phyloP scores from a whole-genome alignment of 2,888 invertebrate genomes.

The Adelphocoris suturalis region DNA sequence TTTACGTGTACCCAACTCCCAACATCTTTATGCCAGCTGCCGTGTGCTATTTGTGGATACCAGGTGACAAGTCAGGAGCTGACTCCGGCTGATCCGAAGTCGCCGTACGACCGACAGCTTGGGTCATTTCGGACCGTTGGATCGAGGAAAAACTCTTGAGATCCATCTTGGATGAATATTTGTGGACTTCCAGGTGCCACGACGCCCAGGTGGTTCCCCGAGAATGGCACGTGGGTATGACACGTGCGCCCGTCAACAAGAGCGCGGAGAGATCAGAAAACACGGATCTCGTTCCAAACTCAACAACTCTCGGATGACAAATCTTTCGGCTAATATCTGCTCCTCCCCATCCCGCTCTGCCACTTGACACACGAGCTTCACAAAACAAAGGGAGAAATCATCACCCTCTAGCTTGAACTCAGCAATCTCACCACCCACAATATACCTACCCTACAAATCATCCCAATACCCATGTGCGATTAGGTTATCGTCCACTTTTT shows the following conservation, averaged over 20 bases:
- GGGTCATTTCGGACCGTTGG: not conserved
- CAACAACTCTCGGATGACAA: slow-evolving; percentile 65
- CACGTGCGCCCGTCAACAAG: slow-evolving; percentile 47
- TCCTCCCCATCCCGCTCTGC: not conserved
- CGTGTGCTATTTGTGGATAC: not conserved
- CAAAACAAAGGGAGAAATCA: slow-evolving; percentile 21
- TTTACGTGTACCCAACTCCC: too few relatives aligned
- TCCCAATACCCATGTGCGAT: too few relatives aligned
- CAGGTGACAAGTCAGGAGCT: not conserved
- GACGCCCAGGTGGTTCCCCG: slow-evolving; percentile 19
- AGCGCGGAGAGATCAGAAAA: not conserved
- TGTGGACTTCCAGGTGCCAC: not conserved
- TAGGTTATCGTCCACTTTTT: too few relatives aligned
- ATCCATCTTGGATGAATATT: not conserved
- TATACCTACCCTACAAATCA: too few relatives aligned
- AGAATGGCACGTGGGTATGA: not conserved
- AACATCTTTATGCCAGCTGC: not conserved
- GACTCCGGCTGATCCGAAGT: not conserved
- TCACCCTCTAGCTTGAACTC: not conserved
- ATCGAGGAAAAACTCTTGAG: not conserved
- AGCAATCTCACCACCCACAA: too few relatives aligned
- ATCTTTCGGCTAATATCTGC: slow-evolving; percentile 55
- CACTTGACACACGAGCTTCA: slow-evolving; percentile 46
- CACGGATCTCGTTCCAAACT: slow-evolving; percentile 45
- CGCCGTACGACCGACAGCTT: slow-evolving; percentile 17